Evolutionary conservation across 2,797 vertebrate species (phyloP).

Genomic region (Leuciscus waleckii): DNA sequence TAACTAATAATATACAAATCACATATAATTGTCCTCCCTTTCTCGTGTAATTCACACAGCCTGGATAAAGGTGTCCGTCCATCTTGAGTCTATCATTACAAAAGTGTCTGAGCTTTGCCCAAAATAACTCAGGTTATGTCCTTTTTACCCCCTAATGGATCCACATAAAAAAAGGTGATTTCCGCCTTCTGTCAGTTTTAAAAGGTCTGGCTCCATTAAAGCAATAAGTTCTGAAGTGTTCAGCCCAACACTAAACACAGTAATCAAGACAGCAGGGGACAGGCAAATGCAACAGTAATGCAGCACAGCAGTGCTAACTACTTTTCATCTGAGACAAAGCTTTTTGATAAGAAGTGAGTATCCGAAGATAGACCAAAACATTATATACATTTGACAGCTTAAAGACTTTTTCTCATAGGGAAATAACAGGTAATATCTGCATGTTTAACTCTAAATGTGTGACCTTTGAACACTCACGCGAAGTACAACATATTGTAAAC

Average conservation of each 20-base stretch:
- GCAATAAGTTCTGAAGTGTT: slow-evolving; percentile 78
- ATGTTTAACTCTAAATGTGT: neutral
- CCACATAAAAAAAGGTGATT: slow-evolving; percentile 71
- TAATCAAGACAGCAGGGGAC: slow-evolving; percentile 64
- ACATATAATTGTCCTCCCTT: neutral
- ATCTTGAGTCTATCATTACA: neutral
- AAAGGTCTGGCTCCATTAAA: slow-evolving; percentile 78
- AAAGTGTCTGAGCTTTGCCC: neutral
- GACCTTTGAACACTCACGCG: neutral
- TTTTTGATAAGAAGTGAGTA: slow-evolving; percentile 25
- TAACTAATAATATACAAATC: neutral
- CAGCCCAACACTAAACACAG: slow-evolving; percentile 64
- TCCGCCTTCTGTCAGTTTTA: slow-evolving; percentile 74
- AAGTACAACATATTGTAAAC: neutral
- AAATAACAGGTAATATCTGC: slow-evolving; percentile 2
- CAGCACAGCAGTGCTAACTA: slow-evolving; percentile 50
- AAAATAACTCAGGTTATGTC: neutral
- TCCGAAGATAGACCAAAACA: neutral
- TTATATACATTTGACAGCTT: neutral
- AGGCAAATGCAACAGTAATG: slow-evolving; percentile 11
- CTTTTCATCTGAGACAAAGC: slow-evolving; percentile 8
- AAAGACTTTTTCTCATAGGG: neutral
- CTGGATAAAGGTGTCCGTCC: neutral
- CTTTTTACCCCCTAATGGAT: neutral
- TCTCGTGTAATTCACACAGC: no score